Evolutionary conservation across 2,113 vertebrate genomes (phyloP).

Genomic region (Channa maculata): DNA sequence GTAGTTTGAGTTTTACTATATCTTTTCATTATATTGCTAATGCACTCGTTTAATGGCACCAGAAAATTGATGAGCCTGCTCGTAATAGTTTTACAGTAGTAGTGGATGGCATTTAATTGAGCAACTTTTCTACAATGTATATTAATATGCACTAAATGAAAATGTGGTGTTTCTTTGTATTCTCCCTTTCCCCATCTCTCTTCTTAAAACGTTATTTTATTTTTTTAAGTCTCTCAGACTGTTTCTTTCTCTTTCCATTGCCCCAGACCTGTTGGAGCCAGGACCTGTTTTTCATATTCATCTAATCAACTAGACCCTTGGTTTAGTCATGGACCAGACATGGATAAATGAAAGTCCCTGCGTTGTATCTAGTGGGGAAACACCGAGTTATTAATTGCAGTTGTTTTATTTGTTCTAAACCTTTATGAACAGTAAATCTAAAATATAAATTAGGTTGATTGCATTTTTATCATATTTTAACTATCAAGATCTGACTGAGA

Average conservation of each 20-base stretch:
- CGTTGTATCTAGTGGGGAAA: constrained; percentile 45
- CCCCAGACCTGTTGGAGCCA: constrained; percentile 39
- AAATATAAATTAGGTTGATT: no score
- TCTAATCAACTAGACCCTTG: constrained; percentile 46
- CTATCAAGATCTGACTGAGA: neutral
- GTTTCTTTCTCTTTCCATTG: constrained; percentile 44
- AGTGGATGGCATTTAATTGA: no score
- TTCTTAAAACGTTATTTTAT: neutral
- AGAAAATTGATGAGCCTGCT: no score
- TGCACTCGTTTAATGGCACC: no score
- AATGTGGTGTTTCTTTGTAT: no score
- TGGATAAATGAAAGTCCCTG: constrained; percentile 36
- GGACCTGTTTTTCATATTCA: constrained; percentile 45
- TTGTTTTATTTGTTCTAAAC: constrained; percentile 28
- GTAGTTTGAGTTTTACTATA: no score
- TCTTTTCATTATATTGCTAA: no score
- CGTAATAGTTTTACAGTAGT: no score
- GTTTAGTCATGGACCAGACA: constrained; percentile 60
- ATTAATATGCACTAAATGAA: no score
- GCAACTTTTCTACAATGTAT: no score
- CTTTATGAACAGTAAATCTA: neutral
- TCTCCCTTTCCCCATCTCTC: neutral
- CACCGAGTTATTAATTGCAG: constrained; percentile 17
- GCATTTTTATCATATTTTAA: no score
- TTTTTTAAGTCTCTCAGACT: constrained; percentile 23